Evolutionary conservation across 2,888 invertebrate genomes (phyloP).

Genomic region (Myathropa florea): DNA sequence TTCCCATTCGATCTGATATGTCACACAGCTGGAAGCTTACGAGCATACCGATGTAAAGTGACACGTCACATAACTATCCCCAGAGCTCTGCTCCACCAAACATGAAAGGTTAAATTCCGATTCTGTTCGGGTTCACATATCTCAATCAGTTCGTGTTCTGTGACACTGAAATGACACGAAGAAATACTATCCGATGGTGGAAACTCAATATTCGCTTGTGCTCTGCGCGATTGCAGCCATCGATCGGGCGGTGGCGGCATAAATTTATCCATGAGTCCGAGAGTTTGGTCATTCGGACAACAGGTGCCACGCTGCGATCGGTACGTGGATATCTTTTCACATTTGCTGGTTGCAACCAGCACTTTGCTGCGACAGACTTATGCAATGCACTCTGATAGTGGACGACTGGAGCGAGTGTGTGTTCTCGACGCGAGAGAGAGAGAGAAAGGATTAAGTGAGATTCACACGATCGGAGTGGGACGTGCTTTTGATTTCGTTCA

Average conservation of each 20-base stretch:
- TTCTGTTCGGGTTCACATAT: conserved; percentile 67
- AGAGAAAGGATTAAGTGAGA: not conserved
- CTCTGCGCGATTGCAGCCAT: conserved; percentile 52
- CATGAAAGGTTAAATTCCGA: conserved; percentile 69
- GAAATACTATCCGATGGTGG: conserved; percentile 66
- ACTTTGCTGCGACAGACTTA: conserved; percentile 16
- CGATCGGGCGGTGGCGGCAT: conserved; percentile 67
- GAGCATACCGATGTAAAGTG: conserved; percentile 67
- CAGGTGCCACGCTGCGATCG: conserved; percentile 67
- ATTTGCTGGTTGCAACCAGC: conserved; percentile 33
- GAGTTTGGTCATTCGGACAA: conserved; percentile 48
- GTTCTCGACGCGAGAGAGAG: not conserved
- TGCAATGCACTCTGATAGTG: not conserved
- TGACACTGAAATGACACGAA: conserved; percentile 70
- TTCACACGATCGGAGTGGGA: not conserved
- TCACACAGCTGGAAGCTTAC: conserved; percentile 69
- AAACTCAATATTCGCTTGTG: conserved; percentile 56
- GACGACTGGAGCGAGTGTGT: not conserved
- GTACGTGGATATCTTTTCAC: not conserved
- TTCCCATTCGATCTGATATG: conserved; percentile 69
- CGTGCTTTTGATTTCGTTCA: not conserved
- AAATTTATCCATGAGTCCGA: conserved; percentile 44
- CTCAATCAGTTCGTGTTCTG: conserved; percentile 70
- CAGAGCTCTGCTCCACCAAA: conserved; percentile 6
- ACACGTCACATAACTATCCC: conserved; percentile 68